Percentiles rank a stretch among this genome's conserved stretches.
Conservation (phyloP, 2,888 invertebrate species). For the Epistrophella euchroma region DNA sequence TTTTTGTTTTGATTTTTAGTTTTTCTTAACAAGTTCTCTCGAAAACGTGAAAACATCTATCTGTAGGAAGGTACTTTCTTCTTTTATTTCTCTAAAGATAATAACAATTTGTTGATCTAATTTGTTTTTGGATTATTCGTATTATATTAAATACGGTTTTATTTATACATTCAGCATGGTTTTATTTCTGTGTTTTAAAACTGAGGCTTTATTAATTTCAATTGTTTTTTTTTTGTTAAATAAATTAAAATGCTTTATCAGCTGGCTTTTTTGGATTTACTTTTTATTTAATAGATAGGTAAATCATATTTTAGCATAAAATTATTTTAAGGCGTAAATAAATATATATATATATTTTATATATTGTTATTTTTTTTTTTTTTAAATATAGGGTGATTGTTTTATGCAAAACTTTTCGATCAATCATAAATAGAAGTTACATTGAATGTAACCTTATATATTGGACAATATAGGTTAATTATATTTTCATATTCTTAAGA, state of each 20-base stretch:
- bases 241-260: constrained; percentile 57
- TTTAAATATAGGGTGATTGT: constrained; percentile 62
- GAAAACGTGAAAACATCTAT: constrained; percentile 70
- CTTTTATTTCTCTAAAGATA: constrained; percentile 68
- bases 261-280: constrained; percentile 48
- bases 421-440: constrained; percentile 53
- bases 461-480: constrained; percentile 61
- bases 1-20: constrained; percentile 45
- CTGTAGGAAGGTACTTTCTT: constrained; percentile 72
- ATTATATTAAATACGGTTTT: constrained; percentile 20
- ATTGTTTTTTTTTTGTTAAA: constrained; percentile 9
- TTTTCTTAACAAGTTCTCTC: constrained; percentile 65
- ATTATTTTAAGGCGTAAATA: constrained; percentile 31
- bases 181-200: constrained; percentile 16
- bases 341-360: constrained; percentile 33
- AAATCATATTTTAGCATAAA: constrained; percentile 40
- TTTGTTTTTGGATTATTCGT: constrained; percentile 51
- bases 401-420: constrained; percentile 65
- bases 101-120: constrained; percentile 71
- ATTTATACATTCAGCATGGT: constrained; percentile 60
- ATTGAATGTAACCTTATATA: constrained; percentile 56
- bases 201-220: constrained; percentile 18
- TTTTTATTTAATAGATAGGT: constrained; percentile 41
- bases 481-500: constrained; percentile 49
- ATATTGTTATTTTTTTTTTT: constrained; percentile 29